Conservation (phyloP, 1,140 invertebrate species). For the Episyrphus balteatus region DNA sequence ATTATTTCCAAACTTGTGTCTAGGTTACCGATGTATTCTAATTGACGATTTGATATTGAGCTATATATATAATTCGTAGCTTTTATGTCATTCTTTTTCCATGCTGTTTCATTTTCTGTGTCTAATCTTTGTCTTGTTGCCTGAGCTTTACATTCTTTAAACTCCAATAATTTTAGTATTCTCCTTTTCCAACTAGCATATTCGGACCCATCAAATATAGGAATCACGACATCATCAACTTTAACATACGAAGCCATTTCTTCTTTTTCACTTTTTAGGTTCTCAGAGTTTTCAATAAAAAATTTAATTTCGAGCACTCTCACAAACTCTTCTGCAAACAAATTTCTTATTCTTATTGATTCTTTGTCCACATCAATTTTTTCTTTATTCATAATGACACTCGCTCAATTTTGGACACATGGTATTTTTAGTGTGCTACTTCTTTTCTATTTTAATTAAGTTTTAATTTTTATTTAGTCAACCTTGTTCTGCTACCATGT, state of each 20-base stretch:
- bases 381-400: background rate
- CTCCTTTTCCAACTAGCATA: slow-evolving; percentile 13
- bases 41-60: slow-evolving; percentile 15
- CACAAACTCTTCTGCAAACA: background rate
- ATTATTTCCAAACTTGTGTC: slow-evolving; percentile 15
- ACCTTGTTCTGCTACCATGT: background rate
- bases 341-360: background rate
- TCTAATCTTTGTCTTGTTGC: background rate
- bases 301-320: background rate
- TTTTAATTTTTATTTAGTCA: background rate
- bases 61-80: slow-evolving; percentile 18
- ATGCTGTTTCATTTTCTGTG: slow-evolving; percentile 7
- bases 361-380: background rate
- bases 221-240: slow-evolving; percentile 3
- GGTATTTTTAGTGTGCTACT: background rate
- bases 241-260: background rate
- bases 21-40: slow-evolving; percentile 13
- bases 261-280: background rate
- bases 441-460: background rate
- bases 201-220: slow-evolving; percentile 13
- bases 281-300: background rate
- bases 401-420: background rate
- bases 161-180: slow-evolving; percentile 8
- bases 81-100: slow-evolving; percentile 15
- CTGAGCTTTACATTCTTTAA: background rate